Evolutionary conservation across 2,888 invertebrate genomes (phyloP), one percentile per base, ranked within the genome.

Genomic region (Neoaliturus tenellus): DNA sequence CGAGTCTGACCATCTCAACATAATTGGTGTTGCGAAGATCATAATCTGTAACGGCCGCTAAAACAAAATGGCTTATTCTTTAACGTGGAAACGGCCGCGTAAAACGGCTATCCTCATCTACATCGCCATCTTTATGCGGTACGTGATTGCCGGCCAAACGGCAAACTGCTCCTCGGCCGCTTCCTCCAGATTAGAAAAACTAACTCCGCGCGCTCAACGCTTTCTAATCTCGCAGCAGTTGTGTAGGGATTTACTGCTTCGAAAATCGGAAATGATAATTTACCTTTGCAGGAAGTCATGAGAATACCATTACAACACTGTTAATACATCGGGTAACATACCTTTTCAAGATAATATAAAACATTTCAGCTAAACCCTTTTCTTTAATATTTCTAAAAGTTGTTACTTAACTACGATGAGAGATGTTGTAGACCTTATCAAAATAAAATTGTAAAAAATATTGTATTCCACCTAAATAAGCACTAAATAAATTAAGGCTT

Each of bases 31-130:
- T 78, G 51, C 33, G 78, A 48, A 78, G 78, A 78, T 55, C 35
- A 78, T 51, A 51, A 75, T 75, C 75, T 75, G 75, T 35, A 78
- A 55, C 51, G 31, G 35, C 55, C 78, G 78, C 78, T 55, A 31
- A 55, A 78, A 78, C 78, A 55, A 55, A 78, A 78, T 55, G 48
- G 78, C 78, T 78, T 78, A 78, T 78, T 78, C 78, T 78, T 55
- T 51, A 78, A 78, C 51, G 78, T 51, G 78, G 78, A 78, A 78
- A 78, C 33, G 48, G 35, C 78, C 55, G 75, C 48, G 75, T 75
- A 75, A 75, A 75, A 44, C 75, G 75, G 41, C 75, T 75, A 75
- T 75, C 75, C 39, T 14, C 75, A 41, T 75, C 75, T 41, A 25
- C 39, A 75, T 75, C 48, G 75, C 28, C 75, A 75, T 75, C 75